Evolutionary conservation across 2,797 vertebrate genomes (phyloP), one percentile per base, ranked within the genome.

Genomic region (Orestias chungarensis): DNA sequence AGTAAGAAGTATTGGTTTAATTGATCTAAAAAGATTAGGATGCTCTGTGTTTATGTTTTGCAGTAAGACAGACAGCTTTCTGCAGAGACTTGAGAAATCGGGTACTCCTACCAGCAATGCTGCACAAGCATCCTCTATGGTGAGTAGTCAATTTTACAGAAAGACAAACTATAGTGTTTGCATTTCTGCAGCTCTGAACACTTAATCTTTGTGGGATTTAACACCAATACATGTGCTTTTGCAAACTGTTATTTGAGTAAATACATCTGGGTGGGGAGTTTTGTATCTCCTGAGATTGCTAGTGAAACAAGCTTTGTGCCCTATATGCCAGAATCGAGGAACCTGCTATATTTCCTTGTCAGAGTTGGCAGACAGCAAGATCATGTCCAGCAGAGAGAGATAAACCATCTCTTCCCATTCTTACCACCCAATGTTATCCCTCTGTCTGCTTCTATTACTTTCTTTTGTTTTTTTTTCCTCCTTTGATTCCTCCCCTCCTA

Each of bases 211-310:
- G 81, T 50, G 76, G 81, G 83, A 74, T 79, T 88, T 90, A 83
- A 86, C 87, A 89, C 84, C 77, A 76, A 82, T 75, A 74, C 77
- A 89, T 85, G 59, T 54, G 70, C 79, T 83, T 91, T 86, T 91
- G 80, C 82, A 77, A 57, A 57, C 70, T 92, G 88, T 92, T 94
- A 93, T 92, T 79, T 88, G 50, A 86, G 61, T 81, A 93, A 93
- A 93, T 74, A 91, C 9, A 44, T 52, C 49, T 72, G 65, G 40
- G 75, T 82, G 81, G 14, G 3, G 80, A 31, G 66, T 73, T 84
- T 84, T 90, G n/a, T 78, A 86, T 84, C 69, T 11, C 79, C 67
- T 18, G 6, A 57, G 76, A 61, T 52, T 15, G 50, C 40, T 29
- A 2, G 29, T 71, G 70, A 74, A 76, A 83, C 69, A 75, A 76